Conservation (phyloP, 1,140 invertebrate species). For the Lysiphlebus fabarum region DNA sequence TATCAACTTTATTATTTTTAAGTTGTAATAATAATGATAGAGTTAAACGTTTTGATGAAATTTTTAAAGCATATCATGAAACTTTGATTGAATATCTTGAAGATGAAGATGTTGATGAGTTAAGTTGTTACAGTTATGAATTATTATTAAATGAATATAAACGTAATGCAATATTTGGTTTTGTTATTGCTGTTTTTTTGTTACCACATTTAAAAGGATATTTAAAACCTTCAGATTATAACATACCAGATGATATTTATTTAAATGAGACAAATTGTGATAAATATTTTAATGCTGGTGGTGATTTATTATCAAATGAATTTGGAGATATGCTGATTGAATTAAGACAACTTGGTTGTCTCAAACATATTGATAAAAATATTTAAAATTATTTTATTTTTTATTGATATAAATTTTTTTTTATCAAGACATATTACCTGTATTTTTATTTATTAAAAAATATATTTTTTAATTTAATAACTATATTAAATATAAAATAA, state of each 20-base stretch:
- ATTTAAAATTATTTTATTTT: too few species aligned
- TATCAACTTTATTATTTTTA: constrained; percentile 48
- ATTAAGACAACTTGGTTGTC: neutral
- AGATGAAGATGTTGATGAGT: constrained; percentile 20
- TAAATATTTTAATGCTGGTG: neutral
- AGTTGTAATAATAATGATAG: constrained; percentile 33
- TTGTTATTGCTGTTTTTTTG: constrained; percentile 37
- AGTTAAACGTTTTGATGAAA: constrained; percentile 29
- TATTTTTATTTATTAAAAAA: too few species aligned
- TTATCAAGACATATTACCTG: too few species aligned
- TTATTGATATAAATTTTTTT: too few species aligned
- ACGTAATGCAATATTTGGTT: constrained; percentile 40
- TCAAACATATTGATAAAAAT: too few species aligned
- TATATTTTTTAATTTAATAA: too few species aligned
- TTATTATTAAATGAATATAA: constrained; percentile 40
- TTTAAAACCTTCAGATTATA: too few species aligned
- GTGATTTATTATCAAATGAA: constrained; percentile 8
- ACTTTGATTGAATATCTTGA: constrained; percentile 27
- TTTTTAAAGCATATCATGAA: constrained; percentile 42
- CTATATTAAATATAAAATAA: too few species aligned
- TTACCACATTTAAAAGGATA: constrained; percentile 29
- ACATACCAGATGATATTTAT: neutral
- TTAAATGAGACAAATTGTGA: neutral
- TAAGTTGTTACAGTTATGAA: constrained; percentile 34
- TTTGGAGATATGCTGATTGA: constrained; percentile 8